Evolutionary conservation across 2,888 invertebrate genomes (phyloP).

Genomic region (Drosophila atripex): DNA sequence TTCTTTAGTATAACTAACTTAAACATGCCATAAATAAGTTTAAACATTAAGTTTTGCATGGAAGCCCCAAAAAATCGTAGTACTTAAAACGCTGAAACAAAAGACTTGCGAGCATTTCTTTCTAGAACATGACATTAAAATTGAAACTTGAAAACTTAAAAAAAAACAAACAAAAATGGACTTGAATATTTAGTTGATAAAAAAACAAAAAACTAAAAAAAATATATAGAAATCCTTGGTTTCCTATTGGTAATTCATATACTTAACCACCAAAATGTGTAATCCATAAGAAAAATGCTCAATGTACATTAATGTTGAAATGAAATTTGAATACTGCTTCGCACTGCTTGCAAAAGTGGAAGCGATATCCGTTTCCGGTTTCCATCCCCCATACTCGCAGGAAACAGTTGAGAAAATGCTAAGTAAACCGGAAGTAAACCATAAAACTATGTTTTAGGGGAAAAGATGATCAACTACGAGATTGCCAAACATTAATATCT

Average conservation of each 20-base stretch:
- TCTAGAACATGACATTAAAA: slow-evolving; percentile 29
- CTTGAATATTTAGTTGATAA: slow-evolving; percentile 40
- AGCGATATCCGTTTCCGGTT: slow-evolving; percentile 2
- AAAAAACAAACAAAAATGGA: slow-evolving; percentile 1
- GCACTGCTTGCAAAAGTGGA: slow-evolving; percentile 13
- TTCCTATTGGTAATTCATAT: slow-evolving; percentile 56
- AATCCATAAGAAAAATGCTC: slow-evolving; percentile 58
- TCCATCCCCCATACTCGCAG: slow-evolving; percentile 1
- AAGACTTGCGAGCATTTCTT: slow-evolving; percentile 64
- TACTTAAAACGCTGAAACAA: slow-evolving; percentile 66
- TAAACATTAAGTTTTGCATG: slow-evolving; percentile 54
- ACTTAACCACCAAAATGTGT: slow-evolving; percentile 47
- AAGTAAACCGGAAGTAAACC: slow-evolving; percentile 8
- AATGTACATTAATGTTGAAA: slow-evolving; percentile 53
- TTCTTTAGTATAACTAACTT: slow-evolving; percentile 73
- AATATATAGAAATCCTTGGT: slow-evolving; percentile 32
- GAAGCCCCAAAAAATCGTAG: slow-evolving; percentile 27
- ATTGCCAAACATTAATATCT: slow-evolving; percentile 28
- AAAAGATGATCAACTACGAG: slow-evolving; percentile 14
- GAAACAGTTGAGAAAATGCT: slow-evolving; percentile 5
- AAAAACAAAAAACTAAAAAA: neutral
- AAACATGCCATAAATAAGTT: slow-evolving; percentile 77
- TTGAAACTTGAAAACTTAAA: neutral
- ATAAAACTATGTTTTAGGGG: slow-evolving; percentile 16
- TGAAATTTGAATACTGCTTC: slow-evolving; percentile 20